These are phyloP conservation scores for Theretra japonica DNA, from an alignment of 2,888 invertebrate species.

Conservation along the genomic window DNA sequence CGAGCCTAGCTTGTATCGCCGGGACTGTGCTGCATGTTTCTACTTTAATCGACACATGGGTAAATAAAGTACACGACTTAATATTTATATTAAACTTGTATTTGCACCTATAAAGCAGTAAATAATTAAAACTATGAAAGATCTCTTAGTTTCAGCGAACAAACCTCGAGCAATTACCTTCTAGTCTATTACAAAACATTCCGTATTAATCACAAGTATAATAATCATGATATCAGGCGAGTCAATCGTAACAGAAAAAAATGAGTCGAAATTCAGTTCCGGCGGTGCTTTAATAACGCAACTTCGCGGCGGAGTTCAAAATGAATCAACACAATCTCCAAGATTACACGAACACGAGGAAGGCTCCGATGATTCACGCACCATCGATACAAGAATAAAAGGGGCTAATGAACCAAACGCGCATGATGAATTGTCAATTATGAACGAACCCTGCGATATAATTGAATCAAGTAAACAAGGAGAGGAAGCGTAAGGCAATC, in stretches of 20 bases:
- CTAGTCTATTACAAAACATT: neutral
- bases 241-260: neutral
- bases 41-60: too few relatives aligned
- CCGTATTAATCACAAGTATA: neutral
- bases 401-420: constrained; percentile 42
- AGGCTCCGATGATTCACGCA: constrained; percentile 21
- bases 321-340: constrained; percentile 7
- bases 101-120: too few relatives aligned
- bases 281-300: constrained; percentile 9
- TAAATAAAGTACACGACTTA: too few relatives aligned
- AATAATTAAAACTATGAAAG: too few relatives aligned
- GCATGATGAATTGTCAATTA: constrained; percentile 27
- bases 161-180: neutral
- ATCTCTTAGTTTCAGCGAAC: too few relatives aligned
- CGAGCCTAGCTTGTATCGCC: too few relatives aligned
- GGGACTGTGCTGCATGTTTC: too few relatives aligned
- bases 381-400: constrained; percentile 20
- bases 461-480: constrained; percentile 51
- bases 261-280: constrained; percentile 2
- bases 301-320: constrained; percentile 8
- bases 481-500: constrained; percentile 62
- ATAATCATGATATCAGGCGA: neutral
- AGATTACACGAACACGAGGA: constrained; percentile 7
- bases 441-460: constrained; percentile 44
- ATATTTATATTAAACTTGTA: too few relatives aligned